Evolutionary conservation across 2,797 vertebrate species (phyloP), one percentile per base, ranked within the genome.

Genomic region (Momotus momota): DNA sequence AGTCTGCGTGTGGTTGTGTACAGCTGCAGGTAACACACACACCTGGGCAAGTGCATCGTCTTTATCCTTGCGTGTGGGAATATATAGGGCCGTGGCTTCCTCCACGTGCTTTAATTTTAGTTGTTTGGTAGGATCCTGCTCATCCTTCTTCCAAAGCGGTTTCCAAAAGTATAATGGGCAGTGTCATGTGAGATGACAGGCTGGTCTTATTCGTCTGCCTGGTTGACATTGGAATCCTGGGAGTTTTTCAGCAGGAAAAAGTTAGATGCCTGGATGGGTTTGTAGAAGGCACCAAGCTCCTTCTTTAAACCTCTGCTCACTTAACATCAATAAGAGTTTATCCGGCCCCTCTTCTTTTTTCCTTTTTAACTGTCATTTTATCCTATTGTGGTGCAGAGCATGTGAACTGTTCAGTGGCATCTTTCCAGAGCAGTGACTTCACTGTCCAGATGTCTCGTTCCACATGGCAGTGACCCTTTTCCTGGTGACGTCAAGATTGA

Each of bases 371-470:
- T 94, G 82, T 90, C 81, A 65, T 81, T 19, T 12, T 31, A 23
- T 46, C 81, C 85, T 55, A 43, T 52, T 61, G 84, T 90, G 81
- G 67, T 45, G 70, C 79, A 23, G 82, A 83, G 64, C 77, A 64
- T 87, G 81, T 62, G 91, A 88, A 77, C 23, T 4, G 81, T n/a
- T 78, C 14, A 2, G 52, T 96, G 96, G 97, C 94, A 58, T 49
- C 54, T 4, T 9, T 93, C 96, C 96, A 91, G 90, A 33, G 74
- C 77, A 22, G 86, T 97, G 96, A 96, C 93, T 92, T 96, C 96
- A 96, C 72, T 73, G 93, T 31, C 94, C 96, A 97, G 95, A 95
- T 96, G 94, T 94, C 93, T 92, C 20, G 2, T 72, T 95, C 86
- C 91, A 31, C 77, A 81, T 82, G 90, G 94, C 95, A 55, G 48